Conservation (phyloP, 2,888 invertebrate genomes). For the Thumatha senex region DNA sequence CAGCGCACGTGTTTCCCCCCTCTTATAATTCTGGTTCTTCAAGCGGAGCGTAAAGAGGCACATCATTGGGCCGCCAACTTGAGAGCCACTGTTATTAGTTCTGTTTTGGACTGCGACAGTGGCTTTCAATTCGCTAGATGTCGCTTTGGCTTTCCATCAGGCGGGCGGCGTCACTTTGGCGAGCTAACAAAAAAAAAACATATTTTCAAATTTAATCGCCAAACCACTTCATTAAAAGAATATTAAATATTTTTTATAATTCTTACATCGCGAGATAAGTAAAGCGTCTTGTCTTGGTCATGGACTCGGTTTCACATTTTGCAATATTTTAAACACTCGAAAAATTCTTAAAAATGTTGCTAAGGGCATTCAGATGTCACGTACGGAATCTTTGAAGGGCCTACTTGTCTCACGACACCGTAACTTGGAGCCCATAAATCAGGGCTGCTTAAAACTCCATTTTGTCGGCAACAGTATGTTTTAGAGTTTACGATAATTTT, state of each 20-base stretch:
- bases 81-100: too few relatives aligned
- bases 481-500: conserved; percentile 6
- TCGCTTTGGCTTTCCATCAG: too few relatives aligned
- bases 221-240: background rate
- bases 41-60: too few relatives aligned
- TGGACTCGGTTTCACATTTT: conserved; percentile 37
- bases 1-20: too few relatives aligned
- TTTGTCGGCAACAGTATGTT: conserved; percentile 19
- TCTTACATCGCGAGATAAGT: conserved; percentile 19
- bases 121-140: too few relatives aligned
- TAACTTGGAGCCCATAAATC: conserved; percentile 68
- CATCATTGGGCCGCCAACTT: too few relatives aligned
- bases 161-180: too few relatives aligned
- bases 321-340: conserved; percentile 51
- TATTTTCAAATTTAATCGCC: too few relatives aligned
- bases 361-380: conserved; percentile 53
- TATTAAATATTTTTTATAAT: background rate
- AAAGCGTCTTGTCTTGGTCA: conserved; percentile 1
- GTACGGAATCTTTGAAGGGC: conserved; percentile 43
- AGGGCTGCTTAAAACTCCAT: conserved; percentile 69
- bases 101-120: too few relatives aligned
- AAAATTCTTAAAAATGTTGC: conserved; percentile 42
- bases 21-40: too few relatives aligned
- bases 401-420: conserved; percentile 72
- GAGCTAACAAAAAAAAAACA: too few relatives aligned